Base-by-base conservation (phyloP, 2,888 invertebrate genomes). In the Chesias legatella region DNA sequence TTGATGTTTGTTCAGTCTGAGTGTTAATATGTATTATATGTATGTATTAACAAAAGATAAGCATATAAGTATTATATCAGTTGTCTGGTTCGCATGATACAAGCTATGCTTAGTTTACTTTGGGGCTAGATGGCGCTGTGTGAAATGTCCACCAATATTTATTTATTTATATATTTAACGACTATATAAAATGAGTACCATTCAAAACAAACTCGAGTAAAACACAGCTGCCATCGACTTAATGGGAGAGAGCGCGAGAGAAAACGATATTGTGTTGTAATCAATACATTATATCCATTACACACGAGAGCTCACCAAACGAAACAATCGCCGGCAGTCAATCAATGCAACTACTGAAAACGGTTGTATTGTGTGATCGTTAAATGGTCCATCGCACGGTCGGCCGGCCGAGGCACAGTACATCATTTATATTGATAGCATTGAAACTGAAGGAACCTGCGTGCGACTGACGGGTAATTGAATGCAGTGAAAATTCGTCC, bases 261-360 rank as follows among this genome's bases (percentile, higher is more conserved):
- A 23, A 27, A 10, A 20, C 27, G 11, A 7, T 13, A 8, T 1
- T 13, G 28, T 29, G 28, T 29, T 27, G 36, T 35, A 37, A 55
- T 55, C 44, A 57, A 57, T 61, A 55, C 51, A 42, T 46, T 22
- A 58, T 59, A 59, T 52, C 58, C 48, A 61, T 62, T 63, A 60
- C 58, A 49, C 53, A 59, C 56, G 46, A 63, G 65, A 64, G 65
- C 70, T 66, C 70, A 70, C 65, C 67, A 63, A 56, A 54, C 46
- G 41, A 47, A 56, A 43, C 50, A 50, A 43, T 35, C 23, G 22
- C 36, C 43, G 48, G 50, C 50, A 40, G 44, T 31, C 34, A 34
- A 46, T 22, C 24, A 29, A 39, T 22, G 39, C 33, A 10, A 23
- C 8, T 37, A 51, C 45, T 51, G 42, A 58, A 57, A 53, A 50